Percentiles rank a stretch among this genome's conserved stretches.
Conservation (phyloP, 2,888 invertebrate genomes). For the Timema cristinae region DNA sequence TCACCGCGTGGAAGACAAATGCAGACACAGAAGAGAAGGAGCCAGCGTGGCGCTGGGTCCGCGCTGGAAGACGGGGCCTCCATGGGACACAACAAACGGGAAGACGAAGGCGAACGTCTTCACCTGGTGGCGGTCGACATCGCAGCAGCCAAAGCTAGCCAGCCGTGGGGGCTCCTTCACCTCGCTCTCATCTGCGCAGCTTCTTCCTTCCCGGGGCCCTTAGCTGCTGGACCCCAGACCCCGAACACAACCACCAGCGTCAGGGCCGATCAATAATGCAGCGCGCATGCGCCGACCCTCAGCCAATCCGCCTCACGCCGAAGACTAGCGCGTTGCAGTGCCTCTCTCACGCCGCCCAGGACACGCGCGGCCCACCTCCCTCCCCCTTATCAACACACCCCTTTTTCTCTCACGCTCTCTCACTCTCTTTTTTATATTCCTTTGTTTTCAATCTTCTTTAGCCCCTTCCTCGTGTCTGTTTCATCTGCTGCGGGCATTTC, state of each 20-base stretch:
- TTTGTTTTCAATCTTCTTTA: slow-evolving; percentile 31
- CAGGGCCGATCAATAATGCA: slow-evolving; percentile 29
- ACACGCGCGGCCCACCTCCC: neutral
- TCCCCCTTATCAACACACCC: neutral
- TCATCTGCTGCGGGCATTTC: slow-evolving; percentile 25
- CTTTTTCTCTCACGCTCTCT: slow-evolving; percentile 13
- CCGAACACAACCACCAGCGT: slow-evolving; percentile 15
- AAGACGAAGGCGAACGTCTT: slow-evolving; percentile 3
- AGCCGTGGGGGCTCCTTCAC: neutral
- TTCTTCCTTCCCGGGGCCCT: neutral
- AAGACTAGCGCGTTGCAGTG: slow-evolving; percentile 29
- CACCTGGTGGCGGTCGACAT: slow-evolving; percentile 13
- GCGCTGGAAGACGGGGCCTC: slow-evolving; percentile 14
- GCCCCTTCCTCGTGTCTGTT: slow-evolving; percentile 24
- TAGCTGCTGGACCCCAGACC: slow-evolving; percentile 8
- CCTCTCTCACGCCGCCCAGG: slow-evolving; percentile 10
- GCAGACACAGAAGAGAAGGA: slow-evolving; percentile 24
- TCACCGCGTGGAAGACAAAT: slow-evolving; percentile 30
- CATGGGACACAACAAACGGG: slow-evolving; percentile 16
- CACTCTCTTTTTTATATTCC: slow-evolving; percentile 21
- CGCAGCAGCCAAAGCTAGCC: neutral
- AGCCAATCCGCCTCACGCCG: slow-evolving; percentile 28
- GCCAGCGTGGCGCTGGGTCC: slow-evolving; percentile 23
- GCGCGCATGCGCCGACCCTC: slow-evolving; percentile 29
- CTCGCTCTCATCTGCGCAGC: neutral